Conservation (phyloP, 2,888 invertebrate genomes). For the Pterostichus niger region DNA sequence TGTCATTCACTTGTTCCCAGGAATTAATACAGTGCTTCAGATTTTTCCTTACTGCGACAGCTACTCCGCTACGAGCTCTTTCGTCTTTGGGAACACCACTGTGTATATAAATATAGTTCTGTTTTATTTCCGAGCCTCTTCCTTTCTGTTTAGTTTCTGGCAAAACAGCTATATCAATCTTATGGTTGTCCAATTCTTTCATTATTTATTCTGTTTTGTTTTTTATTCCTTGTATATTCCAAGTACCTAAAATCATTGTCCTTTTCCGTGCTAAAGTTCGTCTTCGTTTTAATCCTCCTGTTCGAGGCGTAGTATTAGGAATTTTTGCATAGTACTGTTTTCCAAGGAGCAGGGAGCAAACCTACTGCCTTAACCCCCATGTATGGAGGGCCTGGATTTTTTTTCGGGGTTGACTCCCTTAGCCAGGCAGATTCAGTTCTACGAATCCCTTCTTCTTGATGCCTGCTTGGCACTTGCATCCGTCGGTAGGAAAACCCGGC, state of each 20-base stretch:
- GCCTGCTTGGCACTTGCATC: no score
- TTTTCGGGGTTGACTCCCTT: no score
- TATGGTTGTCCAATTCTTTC: conserved; percentile 20
- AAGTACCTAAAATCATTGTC: conserved; percentile 44
- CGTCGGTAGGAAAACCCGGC: no score
- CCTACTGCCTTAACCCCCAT: no score
- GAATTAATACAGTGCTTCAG: not conserved
- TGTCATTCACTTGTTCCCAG: not conserved
- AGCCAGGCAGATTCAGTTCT: no score
- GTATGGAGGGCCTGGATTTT: no score
- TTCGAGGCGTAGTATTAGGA: conserved; percentile 30
- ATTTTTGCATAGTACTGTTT: not conserved
- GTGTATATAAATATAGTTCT: not conserved
- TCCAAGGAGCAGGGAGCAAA: no score
- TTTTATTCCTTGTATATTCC: conserved; percentile 39
- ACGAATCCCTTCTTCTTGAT: no score
- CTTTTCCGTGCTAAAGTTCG: conserved; percentile 47
- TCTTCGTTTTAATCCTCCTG: conserved; percentile 14
- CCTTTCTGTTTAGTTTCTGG: conserved; percentile 50
- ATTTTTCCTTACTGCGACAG: not conserved
- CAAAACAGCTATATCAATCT: conserved; percentile 46
- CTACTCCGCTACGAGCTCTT: not conserved
- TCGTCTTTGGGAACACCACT: not conserved
- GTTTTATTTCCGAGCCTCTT: not conserved
- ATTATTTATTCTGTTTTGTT: conserved; percentile 40